phyloP scores from a whole-genome alignment of 2,888 invertebrate species.

The Frankliniella fusca region DNA sequence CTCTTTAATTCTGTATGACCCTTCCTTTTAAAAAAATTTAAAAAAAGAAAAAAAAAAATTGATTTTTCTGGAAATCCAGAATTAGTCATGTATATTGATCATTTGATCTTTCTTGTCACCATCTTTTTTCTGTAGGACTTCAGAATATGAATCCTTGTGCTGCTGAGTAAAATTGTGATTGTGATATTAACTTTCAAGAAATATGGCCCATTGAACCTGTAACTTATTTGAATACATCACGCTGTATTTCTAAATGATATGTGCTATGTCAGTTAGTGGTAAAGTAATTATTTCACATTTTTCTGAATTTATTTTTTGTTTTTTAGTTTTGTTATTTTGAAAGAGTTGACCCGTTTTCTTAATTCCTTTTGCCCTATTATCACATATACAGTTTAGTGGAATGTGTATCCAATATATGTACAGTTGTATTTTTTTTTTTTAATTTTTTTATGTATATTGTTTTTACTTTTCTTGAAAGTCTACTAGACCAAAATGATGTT shows the following conservation, averaged over 20 bases:
- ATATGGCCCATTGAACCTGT: not conserved
- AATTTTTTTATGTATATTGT: no score
- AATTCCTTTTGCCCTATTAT: not conserved
- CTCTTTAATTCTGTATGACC: no score
- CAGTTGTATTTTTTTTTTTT: not conserved
- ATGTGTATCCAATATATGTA: not conserved
- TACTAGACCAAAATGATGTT: not conserved
- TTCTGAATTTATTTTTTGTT: not conserved
- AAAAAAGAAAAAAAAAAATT: not conserved
- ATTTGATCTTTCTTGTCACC: not conserved
- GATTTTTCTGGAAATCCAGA: not conserved
- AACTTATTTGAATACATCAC: conserved; percentile 2
- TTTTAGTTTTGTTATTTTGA: not conserved
- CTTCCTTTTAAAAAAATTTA: no score
- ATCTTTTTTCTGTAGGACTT: not conserved
- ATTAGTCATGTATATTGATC: conserved; percentile 20
- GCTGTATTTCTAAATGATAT: not conserved
- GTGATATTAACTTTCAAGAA: conserved; percentile 10
- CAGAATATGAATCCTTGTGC: not conserved
- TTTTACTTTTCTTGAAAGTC: not conserved
- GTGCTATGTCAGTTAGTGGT: no score
- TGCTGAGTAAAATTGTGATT: not conserved
- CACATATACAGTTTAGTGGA: not conserved
- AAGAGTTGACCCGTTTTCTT: not conserved
- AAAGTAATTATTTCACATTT: no score